Conservation (phyloP, 2,113 vertebrate species). For the Erythrocercus mccallii region DNA sequence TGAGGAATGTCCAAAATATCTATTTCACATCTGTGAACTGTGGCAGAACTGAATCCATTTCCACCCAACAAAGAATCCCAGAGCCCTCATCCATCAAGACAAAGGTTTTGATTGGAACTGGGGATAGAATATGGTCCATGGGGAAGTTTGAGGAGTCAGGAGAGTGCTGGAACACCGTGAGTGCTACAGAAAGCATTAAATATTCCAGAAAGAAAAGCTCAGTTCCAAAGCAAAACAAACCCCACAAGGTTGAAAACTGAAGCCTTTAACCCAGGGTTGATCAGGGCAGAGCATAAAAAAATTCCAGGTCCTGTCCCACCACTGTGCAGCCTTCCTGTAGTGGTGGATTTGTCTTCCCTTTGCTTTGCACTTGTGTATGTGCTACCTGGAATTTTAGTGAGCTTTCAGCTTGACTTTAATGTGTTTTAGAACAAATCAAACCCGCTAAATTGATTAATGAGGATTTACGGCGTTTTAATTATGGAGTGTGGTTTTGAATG, state of each 20-base stretch:
- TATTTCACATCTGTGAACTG: neutral
- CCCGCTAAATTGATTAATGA: conserved; percentile 69
- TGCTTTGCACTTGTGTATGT: neutral
- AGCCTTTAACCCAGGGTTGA: neutral
- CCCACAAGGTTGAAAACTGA: neutral
- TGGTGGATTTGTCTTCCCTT: neutral
- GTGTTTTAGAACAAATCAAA: conserved; percentile 70
- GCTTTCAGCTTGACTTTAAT: conserved; percentile 65
- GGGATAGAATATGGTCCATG: neutral
- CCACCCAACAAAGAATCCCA: neutral
- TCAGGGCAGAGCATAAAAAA: neutral
- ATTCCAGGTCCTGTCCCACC: neutral
- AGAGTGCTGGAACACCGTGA: neutral
- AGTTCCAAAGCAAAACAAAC: neutral
- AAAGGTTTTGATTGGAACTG: neutral
- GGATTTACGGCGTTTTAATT: conserved; percentile 74
- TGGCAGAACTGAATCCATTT: neutral
- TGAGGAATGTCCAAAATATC: neutral
- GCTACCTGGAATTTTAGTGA: conserved; percentile 44
- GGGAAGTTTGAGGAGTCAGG: neutral
- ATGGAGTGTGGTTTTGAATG: conserved; percentile 68
- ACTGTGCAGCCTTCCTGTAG: neutral
- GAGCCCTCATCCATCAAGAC: neutral
- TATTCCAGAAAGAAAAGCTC: neutral
- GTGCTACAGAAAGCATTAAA: neutral